These are phyloP conservation scores for honey bee (Apis mellifera) DNA, from an alignment of 1,140 invertebrate species.

Conservation along the genomic window Amel_HAv3.1 CM009931.2:857501-858000, in stretches of 20 bases:
- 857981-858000: conserved; percentile 8
- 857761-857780: conserved; percentile 2
- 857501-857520: background rate
- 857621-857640: conserved; percentile 36
- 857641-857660: background rate
- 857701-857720: conserved; percentile 34
- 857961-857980: background rate
- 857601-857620: conserved; percentile 31
- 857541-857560: conserved; percentile 16
- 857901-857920: conserved; percentile 2
- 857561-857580: conserved; percentile 21
- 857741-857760: conserved; percentile 32
- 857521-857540: background rate
- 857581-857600: conserved; percentile 37
- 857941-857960: background rate
- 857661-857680: background rate
- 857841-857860: background rate
- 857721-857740: conserved; percentile 54
- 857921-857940: conserved; percentile 8
- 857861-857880: conserved; percentile 23
- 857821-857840: no score
- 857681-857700: no score
- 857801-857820: conserved; percentile 19
- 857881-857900: background rate
- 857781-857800: conserved; percentile 47